Conservation (phyloP, 2,888 invertebrate species). For the Scaptomyza polygonia region DNA sequence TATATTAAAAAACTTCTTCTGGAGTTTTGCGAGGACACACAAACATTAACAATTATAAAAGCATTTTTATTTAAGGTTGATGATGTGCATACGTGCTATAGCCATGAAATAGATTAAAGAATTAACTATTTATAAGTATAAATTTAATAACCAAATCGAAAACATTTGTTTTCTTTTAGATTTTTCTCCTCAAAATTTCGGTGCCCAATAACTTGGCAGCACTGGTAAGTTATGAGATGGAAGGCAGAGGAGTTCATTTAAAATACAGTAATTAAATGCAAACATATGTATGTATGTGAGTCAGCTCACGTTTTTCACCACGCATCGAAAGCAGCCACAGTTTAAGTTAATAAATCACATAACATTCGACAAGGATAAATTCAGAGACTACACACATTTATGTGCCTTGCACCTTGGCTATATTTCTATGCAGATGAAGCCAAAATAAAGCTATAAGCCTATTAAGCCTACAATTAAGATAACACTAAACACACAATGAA, state of each 20-base stretch:
- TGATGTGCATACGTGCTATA: too few species aligned
- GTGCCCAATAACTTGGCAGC: too few species aligned
- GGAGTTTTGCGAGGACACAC: too few species aligned
- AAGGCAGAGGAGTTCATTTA: background rate
- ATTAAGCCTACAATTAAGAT: constrained; percentile 28
- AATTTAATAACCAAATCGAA: too few species aligned
- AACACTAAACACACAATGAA: constrained; percentile 12
- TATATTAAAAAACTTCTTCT: too few species aligned
- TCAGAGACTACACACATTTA: background rate
- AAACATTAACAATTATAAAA: too few species aligned
- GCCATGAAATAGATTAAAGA: too few species aligned
- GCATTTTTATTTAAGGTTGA: too few species aligned
- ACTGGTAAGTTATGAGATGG: background rate
- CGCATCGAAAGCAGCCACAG: constrained; percentile 14
- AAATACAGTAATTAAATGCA: constrained; percentile 2
- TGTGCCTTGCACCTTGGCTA: constrained; percentile 1
- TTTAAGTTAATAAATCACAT: constrained; percentile 15
- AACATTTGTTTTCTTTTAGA: too few species aligned
- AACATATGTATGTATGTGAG: background rate
- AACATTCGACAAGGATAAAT: constrained; percentile 8
- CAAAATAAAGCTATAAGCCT: constrained; percentile 11
- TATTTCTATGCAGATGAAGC: background rate
- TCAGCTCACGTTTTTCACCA: constrained; percentile 29
- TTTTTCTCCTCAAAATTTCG: too few species aligned
- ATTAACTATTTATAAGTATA: too few species aligned